Conservation (phyloP, 2,888 invertebrate genomes). For the Eupsilia transversa region DNA sequence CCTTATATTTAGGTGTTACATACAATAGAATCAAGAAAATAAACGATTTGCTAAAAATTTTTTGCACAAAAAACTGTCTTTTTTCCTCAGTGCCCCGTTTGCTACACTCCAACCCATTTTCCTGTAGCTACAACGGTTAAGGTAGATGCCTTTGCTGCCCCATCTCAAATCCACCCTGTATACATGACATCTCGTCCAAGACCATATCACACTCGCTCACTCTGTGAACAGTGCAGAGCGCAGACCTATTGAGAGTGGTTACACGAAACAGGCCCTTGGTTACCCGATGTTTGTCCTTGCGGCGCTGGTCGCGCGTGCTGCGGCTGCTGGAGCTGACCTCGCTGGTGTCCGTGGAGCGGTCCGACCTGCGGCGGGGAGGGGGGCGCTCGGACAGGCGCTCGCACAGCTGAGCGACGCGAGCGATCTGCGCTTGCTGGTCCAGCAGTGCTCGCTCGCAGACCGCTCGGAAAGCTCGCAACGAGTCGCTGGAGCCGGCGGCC, state of each 20-base stretch:
- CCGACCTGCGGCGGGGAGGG: conserved; percentile 14
- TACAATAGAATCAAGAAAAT: no score
- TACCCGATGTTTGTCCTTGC: conserved; percentile 74
- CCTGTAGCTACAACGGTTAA: no score
- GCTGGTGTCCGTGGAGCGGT: conserved; percentile 66
- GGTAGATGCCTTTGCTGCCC: no score
- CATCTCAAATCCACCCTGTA: no score
- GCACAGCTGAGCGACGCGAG: conserved; percentile 81
- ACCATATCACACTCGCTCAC: no score
- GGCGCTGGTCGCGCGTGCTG: conserved; percentile 65
- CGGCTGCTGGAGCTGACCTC: conserved; percentile 76
- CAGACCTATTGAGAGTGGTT: not conserved
- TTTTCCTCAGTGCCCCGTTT: no score
- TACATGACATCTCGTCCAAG: no score
- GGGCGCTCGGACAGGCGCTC: conserved; percentile 75
- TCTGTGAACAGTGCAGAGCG: not conserved
- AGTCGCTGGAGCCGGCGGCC: conserved; percentile 67
- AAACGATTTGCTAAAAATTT: no score
- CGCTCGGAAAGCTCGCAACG: conserved; percentile 78
- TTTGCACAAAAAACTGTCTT: no score
- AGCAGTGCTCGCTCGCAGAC: conserved; percentile 79
- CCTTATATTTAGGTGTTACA: no score
- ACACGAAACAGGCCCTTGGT: conserved; percentile 5
- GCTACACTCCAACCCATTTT: no score
- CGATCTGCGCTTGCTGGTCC: conserved; percentile 81